Evolutionary conservation across 1,140 invertebrate genomes (phyloP), one percentile per base, ranked within the genome.

Genomic region (Gonioctena quinquepunctata): DNA sequence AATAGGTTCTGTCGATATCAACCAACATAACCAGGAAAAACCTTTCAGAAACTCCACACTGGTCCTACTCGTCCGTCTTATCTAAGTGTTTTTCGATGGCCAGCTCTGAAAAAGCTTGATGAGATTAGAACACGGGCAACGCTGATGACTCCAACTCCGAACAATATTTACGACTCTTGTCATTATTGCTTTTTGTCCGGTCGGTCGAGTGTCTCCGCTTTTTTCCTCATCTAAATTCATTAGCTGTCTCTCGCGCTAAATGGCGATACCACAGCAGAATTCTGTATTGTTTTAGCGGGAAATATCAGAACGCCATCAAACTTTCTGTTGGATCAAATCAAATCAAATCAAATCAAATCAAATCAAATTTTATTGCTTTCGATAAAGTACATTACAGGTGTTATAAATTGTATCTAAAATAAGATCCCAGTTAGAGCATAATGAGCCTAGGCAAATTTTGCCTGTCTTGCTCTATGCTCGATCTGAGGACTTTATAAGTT

Each of bases 91-190:
- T 63, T 63, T 13, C 28, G 42, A 63, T 63, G 28, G 61, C 22
- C 23, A 27, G 8, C 42, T 13, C 16, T 48, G 23, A 49, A 63
- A 23, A 63, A 27, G 22, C 18, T 13, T 23, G 22, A 63, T 42
- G 61, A 50, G 61, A 63, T 63, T 63, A 63, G 61, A 63, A 28
- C 61, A 5, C 19, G 33, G 61, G 61, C 57, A 7, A 19, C 33
- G 27, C 61, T 63, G 61, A 63, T 63, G 61, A 63, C 49, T 25
- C 28, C 28, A 48, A n/a, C 61, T 63, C 33, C 61, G 22, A 63
- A 63, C 42, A 63, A 63, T 63, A 59, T 59, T 59, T 59, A 63
- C 28, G 61, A 63, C 61, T 63, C 22, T 1, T 63, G 19, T 42
- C 61, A 48, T 63, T 63, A 63, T 63, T 63, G 61, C 8, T 63